These are phyloP conservation scores for Arctia plantaginis DNA, from an alignment of 2,888 invertebrate genomes.

Conservation along the genomic window DNA sequence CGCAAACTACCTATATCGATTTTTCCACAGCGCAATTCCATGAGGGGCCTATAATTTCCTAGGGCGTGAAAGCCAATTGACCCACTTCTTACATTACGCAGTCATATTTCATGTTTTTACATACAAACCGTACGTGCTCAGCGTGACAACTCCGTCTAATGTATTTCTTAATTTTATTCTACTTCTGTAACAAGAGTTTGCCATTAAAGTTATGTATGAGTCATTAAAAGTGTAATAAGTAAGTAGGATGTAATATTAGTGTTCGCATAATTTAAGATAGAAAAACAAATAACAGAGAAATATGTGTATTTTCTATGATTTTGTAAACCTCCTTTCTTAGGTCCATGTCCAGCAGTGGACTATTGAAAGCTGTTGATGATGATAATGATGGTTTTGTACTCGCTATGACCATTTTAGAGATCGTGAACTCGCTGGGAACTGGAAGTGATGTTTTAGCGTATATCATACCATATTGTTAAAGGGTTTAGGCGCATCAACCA, in stretches of 20 bases:
- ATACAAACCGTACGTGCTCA: slow-evolving; percentile 61
- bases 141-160: slow-evolving; percentile 32
- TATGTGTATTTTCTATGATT: neutral
- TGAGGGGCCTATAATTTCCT: slow-evolving; percentile 50
- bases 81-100: slow-evolving; percentile 60
- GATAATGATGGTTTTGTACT: neutral
- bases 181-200: slow-evolving; percentile 15
- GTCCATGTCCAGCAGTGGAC: no score
- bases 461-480: no score
- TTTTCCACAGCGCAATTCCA: slow-evolving; percentile 40
- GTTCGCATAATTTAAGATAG: neutral
- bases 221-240: slow-evolving; percentile 12
- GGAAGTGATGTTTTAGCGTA: no score
- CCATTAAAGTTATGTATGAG: slow-evolving; percentile 18
- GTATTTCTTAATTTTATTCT: slow-evolving; percentile 30
- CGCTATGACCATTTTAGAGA: neutral
- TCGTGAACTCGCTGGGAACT: no score
- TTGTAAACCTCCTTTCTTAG: no score
- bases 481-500: no score
- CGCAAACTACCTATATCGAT: slow-evolving; percentile 27
- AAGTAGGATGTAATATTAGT: neutral
- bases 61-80: slow-evolving; percentile 57
- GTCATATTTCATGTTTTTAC: slow-evolving; percentile 52
- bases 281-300: neutral
- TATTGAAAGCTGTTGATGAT: no score